These are phyloP conservation scores for Tachycineta bicolor DNA, from an alignment of 2,113 vertebrate genomes.

Conservation along the genomic window DNA sequence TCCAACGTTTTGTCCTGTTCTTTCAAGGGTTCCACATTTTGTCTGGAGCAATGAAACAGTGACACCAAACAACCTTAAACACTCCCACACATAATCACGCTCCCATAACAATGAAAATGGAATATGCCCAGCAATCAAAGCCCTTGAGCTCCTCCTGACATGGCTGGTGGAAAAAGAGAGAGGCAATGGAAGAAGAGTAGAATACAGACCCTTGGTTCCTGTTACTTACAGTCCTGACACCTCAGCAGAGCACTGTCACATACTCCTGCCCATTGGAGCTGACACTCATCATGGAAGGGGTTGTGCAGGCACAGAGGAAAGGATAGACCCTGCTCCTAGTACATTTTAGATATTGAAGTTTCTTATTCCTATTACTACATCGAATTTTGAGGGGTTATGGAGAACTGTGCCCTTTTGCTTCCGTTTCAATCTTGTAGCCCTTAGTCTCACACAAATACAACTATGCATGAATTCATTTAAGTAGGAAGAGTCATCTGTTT, in stretches of 20 bases:
- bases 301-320: neutral
- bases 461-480: neutral
- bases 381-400: neutral
- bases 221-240: neutral
- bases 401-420: neutral
- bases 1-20: neutral
- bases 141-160: neutral
- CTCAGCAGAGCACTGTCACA: neutral
- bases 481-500: neutral
- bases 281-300: fast-evolving
- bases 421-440: neutral
- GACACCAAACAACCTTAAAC: neutral
- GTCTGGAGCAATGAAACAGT: neutral
- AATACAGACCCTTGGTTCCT: neutral
- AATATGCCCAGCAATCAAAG: neutral
- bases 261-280: neutral
- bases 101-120: neutral
- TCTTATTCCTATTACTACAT: neutral
- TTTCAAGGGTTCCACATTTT: neutral
- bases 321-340: neutral
- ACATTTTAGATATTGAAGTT: neutral
- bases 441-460: neutral
- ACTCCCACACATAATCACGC: neutral
- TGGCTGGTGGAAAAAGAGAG: neutral
- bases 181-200: neutral